These are phyloP conservation scores for Periplaneta americana DNA, from an alignment of 1,140 invertebrate genomes.

Conservation along the genomic window DNA sequence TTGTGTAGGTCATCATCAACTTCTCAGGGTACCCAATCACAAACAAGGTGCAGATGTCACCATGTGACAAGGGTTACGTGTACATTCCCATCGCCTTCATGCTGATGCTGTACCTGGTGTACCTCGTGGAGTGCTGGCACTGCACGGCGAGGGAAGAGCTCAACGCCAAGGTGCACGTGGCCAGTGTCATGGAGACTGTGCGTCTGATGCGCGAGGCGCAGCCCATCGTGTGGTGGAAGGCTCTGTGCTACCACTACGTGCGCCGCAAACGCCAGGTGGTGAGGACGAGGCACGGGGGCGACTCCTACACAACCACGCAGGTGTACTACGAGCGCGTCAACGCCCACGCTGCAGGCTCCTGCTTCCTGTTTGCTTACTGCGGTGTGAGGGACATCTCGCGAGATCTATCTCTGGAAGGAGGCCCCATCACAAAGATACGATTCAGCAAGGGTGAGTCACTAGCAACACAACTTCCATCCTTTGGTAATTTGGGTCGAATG, in stretches of 20 bases:
- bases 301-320: slow-evolving; percentile 74
- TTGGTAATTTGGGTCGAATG: too few relatives aligned
- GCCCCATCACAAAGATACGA: slow-evolving; percentile 68
- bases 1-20: slow-evolving; percentile 51
- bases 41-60: slow-evolving; percentile 57
- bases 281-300: slow-evolving; percentile 75
- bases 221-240: slow-evolving; percentile 86
- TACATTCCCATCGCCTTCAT: slow-evolving; percentile 81
- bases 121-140: slow-evolving; percentile 82
- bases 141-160: slow-evolving; percentile 40
- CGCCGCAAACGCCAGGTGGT: slow-evolving; percentile 68
- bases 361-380: slow-evolving; percentile 72
- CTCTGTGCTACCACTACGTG: slow-evolving; percentile 82
- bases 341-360: slow-evolving; percentile 69
- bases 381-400: slow-evolving; percentile 78
- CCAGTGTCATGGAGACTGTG: slow-evolving; percentile 60
- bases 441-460: slow-evolving; percentile 56
- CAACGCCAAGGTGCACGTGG: slow-evolving; percentile 56
- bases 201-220: slow-evolving; percentile 61
- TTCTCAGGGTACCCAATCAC: slow-evolving; percentile 55
- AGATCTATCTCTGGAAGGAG: slow-evolving; percentile 57
- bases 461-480: too few relatives aligned
- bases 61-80: slow-evolving; percentile 80
- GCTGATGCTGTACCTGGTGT: slow-evolving; percentile 74
- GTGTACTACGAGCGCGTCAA: slow-evolving; percentile 83